phyloP scores from a whole-genome alignment of 1,140 invertebrate genomes.

The Parasteatoda tepidariorum region DNA sequence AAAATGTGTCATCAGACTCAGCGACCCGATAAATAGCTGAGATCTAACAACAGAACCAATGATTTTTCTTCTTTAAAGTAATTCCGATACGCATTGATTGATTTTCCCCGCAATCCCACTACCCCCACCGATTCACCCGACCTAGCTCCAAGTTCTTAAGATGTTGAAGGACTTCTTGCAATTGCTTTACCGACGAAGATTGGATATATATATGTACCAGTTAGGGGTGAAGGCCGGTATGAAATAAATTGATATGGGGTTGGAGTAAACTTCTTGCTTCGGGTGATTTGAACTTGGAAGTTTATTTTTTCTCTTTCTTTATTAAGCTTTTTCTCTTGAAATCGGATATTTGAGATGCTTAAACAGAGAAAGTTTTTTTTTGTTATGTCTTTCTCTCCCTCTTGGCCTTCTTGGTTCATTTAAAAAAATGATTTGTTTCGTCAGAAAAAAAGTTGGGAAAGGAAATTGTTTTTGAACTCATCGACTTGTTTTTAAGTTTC shows the following conservation, averaged over 20 bases:
- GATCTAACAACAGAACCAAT: not conserved
- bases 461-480: too few relatives aligned
- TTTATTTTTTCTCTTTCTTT: not conserved
- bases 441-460: too few relatives aligned
- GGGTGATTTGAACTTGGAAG: constrained; percentile 45
- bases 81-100: constrained; percentile 56
- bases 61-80: constrained; percentile 31
- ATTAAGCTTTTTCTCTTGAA: not conserved
- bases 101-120: constrained; percentile 18
- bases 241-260: constrained; percentile 54
- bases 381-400: not conserved
- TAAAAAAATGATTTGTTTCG: too few relatives aligned
- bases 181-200: constrained; percentile 51
- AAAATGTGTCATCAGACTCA: constrained; percentile 51
- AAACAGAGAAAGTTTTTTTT: constrained; percentile 28
- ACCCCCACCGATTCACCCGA: not conserved
- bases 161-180: constrained; percentile 41
- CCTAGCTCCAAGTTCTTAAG: not conserved
- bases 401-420: too few relatives aligned
- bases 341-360: constrained; percentile 39
- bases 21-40: constrained; percentile 41
- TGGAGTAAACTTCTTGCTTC: constrained; percentile 48
- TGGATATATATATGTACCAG: constrained; percentile 56
- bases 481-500: too few relatives aligned
- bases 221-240: constrained; percentile 28